Evolutionary conservation across 92 coral and sea anemone species (phyloP).

Genomic region (Zoanthus sociatus): DNA sequence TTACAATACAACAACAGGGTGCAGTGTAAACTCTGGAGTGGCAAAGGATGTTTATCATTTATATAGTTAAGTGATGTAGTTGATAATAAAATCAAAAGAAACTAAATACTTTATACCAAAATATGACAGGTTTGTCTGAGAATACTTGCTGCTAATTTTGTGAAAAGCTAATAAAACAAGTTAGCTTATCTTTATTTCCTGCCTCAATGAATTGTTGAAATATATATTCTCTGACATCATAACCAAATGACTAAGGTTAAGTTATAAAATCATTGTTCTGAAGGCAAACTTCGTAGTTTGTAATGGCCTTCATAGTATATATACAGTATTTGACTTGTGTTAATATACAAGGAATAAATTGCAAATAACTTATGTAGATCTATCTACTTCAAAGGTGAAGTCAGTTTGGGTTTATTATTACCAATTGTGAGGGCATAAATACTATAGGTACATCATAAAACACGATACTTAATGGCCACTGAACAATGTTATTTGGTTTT

Average conservation of each 20-base stretch:
- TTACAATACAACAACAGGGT: constrained; percentile 8
- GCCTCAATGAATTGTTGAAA: background rate
- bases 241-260: background rate
- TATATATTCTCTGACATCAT: background rate
- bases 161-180: background rate
- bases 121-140: too few species aligned
- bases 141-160: too few species aligned
- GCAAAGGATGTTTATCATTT: too few species aligned
- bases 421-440: background rate
- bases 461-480: background rate
- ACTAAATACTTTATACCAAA: too few species aligned
- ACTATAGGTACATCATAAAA: background rate
- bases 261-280: background rate
- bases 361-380: too few species aligned
- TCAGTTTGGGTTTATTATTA: background rate
- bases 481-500: background rate
- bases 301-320: background rate
- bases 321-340: background rate
- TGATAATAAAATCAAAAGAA: too few species aligned
- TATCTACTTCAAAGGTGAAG: background rate
- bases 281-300: background rate
- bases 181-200: background rate
- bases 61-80: too few species aligned
- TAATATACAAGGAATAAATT: too few species aligned
- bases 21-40: background rate